A percentile compares a stretch with the other conserved stretches of the same genome.
Evolutionary conservation across 2,888 invertebrate genomes (phyloP).

Genomic region (Drosophila melanocephala): DNA sequence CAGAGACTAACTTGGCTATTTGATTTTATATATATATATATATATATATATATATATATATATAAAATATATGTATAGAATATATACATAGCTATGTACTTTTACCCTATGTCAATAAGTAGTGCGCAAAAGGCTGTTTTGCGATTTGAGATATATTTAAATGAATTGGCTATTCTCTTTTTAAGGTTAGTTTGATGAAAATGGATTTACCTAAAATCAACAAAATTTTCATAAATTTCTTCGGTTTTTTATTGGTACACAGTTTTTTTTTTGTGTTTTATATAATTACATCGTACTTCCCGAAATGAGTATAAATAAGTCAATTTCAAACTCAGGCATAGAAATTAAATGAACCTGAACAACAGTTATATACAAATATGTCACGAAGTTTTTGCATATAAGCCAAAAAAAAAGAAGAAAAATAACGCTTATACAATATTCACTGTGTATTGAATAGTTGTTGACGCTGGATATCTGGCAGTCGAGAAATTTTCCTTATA

Average conservation of each 20-base stretch:
- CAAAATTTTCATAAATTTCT: not conserved
- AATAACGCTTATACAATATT: not conserved
- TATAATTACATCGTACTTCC: not conserved
- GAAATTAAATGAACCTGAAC: not conserved
- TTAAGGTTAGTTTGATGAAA: not conserved
- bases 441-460: not conserved
- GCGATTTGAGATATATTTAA: not conserved
- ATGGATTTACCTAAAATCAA: not conserved
- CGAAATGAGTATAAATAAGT: not conserved
- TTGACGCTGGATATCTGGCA: not conserved
- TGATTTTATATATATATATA: slow-evolving; percentile 25
- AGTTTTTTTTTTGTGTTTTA: not conserved
- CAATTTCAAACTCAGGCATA: not conserved
- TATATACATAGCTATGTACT: not conserved
- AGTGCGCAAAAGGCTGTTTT: not conserved
- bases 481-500: not conserved
- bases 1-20: slow-evolving; percentile 29
- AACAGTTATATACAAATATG: not conserved
- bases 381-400: not conserved
- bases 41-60: not conserved
- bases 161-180: not conserved
- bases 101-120: not conserved
- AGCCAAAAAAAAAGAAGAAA: not conserved
- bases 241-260: not conserved
- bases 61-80: not conserved